A percentile compares a stretch with the other conserved stretches of the same genome.
phyloP scores from a whole-genome alignment of 2,888 invertebrate genomes.

The Athripsodes cinereus region DNA sequence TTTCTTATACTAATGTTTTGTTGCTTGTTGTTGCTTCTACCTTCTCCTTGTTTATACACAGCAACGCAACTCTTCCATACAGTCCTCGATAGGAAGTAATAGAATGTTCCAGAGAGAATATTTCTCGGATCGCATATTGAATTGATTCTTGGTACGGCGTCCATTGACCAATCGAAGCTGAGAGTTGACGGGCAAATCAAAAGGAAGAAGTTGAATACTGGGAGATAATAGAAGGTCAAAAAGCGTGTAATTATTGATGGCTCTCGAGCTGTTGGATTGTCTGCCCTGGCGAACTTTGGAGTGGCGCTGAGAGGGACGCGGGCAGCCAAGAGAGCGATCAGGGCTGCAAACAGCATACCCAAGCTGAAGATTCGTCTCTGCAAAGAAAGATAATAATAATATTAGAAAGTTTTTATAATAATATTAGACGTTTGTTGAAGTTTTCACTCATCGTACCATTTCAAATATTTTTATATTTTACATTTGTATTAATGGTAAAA shows the following conservation, averaged over 20 bases:
- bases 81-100: constrained; percentile 49
- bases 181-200: constrained; percentile 80
- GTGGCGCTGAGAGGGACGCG: constrained; percentile 71
- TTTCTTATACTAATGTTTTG: constrained; percentile 17
- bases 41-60: constrained; percentile 39
- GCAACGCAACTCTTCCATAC: constrained; percentile 41
- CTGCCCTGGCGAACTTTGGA: constrained; percentile 85
- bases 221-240: constrained; percentile 87
- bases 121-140: constrained; percentile 75
- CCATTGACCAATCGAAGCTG: constrained; percentile 99
- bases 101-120: constrained; percentile 68
- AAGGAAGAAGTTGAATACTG: constrained; percentile 84
- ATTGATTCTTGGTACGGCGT: constrained; percentile 82
- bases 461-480: no score
- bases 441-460: no score
- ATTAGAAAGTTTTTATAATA: no score
- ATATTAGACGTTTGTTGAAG: no score
- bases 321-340: constrained; percentile 64
- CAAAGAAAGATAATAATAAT: constrained; percentile 29
- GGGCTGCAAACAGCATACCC: constrained; percentile 59
- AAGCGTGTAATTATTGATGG: constrained; percentile 72
- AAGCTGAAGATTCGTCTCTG: constrained; percentile 69
- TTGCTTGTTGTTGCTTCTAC: constrained; percentile 23
- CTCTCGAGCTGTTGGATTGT: constrained; percentile 93
- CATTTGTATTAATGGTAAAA: no score